These are phyloP conservation scores for Halocaridina rubra DNA, from an alignment of 2,888 invertebrate genomes.

Conservation along the genomic window DNA sequence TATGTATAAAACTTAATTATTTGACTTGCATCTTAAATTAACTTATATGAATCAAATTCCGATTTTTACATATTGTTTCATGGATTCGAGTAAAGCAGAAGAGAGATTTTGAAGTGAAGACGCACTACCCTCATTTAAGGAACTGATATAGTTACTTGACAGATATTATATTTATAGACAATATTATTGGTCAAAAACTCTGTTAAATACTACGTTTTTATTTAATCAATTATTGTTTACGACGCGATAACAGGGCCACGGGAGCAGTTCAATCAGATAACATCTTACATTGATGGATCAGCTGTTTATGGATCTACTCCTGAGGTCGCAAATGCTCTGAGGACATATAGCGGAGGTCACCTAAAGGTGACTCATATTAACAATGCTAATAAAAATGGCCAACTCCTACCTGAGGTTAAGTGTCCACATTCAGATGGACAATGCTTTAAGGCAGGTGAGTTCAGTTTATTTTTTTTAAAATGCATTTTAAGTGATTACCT, in stretches of 20 bases:
- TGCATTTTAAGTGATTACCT: no score
- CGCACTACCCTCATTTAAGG: background rate
- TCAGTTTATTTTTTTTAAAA: no score
- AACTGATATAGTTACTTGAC: slow-evolving; percentile 15
- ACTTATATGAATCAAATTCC: no score
- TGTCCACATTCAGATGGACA: background rate
- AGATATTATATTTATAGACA: slow-evolving; percentile 52
- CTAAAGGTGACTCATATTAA: background rate
- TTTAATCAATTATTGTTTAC: background rate
- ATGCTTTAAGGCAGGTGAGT: slow-evolving; percentile 32
- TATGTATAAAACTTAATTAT: no score
- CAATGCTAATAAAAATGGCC: background rate
- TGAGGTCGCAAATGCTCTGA: slow-evolving; percentile 29
- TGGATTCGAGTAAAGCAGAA: background rate
- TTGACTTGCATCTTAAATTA: no score
- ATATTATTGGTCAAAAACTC: no score
- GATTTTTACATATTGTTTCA: background rate
- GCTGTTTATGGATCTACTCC: slow-evolving; percentile 66
- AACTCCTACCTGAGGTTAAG: background rate
- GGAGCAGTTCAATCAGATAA: slow-evolving; percentile 66
- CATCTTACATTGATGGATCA: slow-evolving; percentile 66
- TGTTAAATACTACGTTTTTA: no score
- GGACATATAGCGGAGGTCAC: slow-evolving; percentile 41
- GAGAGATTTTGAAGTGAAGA: background rate
- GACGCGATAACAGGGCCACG: slow-evolving; percentile 65